Conservation (phyloP, 1,140 invertebrate genomes). For the Brachionus asplanchnoidis region DNA sequence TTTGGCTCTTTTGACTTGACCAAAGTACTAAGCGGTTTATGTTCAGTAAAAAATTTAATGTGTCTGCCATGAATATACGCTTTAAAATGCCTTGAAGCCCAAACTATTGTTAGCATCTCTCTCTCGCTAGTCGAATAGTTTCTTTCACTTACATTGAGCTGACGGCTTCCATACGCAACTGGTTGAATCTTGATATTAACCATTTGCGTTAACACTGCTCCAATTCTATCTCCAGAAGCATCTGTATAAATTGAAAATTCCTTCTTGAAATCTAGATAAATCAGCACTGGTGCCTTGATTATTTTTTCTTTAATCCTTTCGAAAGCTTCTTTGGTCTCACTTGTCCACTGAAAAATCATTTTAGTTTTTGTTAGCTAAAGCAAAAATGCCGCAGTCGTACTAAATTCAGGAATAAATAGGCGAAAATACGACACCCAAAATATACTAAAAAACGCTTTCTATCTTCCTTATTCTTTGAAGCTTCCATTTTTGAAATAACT, state of each 20-base stretch:
- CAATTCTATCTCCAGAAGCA: slow-evolving; percentile 42
- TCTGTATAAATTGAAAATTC: slow-evolving; percentile 45
- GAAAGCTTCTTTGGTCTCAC: slow-evolving; percentile 33
- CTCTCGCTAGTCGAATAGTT: slow-evolving; percentile 46
- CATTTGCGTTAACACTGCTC: slow-evolving; percentile 45
- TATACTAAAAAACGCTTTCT: slow-evolving; percentile 48
- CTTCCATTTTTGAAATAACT: slow-evolving; percentile 42
- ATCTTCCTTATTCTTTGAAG: slow-evolving; percentile 35
- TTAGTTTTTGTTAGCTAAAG: slow-evolving; percentile 31
- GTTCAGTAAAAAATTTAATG: slow-evolving; percentile 46
- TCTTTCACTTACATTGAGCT: slow-evolving; percentile 43
- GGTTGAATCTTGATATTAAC: slow-evolving; percentile 44
- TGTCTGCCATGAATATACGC: slow-evolving; percentile 45
- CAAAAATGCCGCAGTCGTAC: slow-evolving; percentile 42
- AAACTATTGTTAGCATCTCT: too few species aligned
- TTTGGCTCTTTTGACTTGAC: not conserved
- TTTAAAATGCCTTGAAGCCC: slow-evolving; percentile 45
- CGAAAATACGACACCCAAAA: slow-evolving; percentile 48
- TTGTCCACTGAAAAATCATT: slow-evolving; percentile 14
- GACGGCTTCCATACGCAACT: slow-evolving; percentile 45
- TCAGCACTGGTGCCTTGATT: slow-evolving; percentile 39
- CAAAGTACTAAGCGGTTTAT: slow-evolving; percentile 44
- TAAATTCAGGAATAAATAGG: slow-evolving; percentile 45
- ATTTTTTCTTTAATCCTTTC: slow-evolving; percentile 41
- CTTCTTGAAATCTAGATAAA: slow-evolving; percentile 1